Percentiles rank a stretch among this genome's conserved stretches.
Conservation (phyloP, 2,797 vertebrate genomes). For the Spinus olivaceus region DNA sequence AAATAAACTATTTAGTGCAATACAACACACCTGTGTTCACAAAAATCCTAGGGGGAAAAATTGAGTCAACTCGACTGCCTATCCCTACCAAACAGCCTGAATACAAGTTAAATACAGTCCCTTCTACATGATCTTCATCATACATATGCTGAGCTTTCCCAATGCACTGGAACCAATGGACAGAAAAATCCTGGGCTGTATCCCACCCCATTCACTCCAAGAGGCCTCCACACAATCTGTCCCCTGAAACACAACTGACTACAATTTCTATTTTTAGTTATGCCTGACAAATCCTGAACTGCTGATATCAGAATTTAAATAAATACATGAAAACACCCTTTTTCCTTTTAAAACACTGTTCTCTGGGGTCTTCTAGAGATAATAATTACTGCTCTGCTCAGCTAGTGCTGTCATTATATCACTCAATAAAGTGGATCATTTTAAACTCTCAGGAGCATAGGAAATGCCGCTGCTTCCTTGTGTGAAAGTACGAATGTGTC, state of each 20-base stretch:
- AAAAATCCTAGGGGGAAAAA: neutral
- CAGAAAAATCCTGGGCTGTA: neutral
- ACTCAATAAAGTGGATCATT: constrained; percentile 80
- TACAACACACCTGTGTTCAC: neutral
- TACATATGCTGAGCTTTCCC: neutral
- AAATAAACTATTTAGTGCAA: too few species aligned
- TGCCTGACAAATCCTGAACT: constrained; percentile 59
- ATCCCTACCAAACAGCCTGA: neutral
- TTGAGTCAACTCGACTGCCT: neutral
- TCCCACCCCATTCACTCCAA: neutral
- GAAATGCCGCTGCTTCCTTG: constrained; percentile 60
- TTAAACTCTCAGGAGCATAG: constrained; percentile 65
- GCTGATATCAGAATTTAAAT: constrained; percentile 54
- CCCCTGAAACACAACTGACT: constrained; percentile 9
- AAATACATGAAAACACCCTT: constrained; percentile 69
- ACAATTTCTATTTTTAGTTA: constrained; percentile 53
- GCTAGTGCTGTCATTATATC: constrained; percentile 67
- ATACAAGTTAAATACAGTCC: neutral
- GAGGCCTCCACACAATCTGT: neutral
- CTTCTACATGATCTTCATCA: neutral
- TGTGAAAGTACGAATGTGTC: constrained; percentile 69
- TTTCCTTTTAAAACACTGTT: constrained; percentile 73
- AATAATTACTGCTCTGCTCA: constrained; percentile 76
- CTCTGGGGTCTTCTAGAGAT: constrained; percentile 72
- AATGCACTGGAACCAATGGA: neutral